These are phyloP conservation scores for Eriocheir sinensis DNA, from an alignment of 1,140 invertebrate genomes.

Conservation along the genomic window DNA sequence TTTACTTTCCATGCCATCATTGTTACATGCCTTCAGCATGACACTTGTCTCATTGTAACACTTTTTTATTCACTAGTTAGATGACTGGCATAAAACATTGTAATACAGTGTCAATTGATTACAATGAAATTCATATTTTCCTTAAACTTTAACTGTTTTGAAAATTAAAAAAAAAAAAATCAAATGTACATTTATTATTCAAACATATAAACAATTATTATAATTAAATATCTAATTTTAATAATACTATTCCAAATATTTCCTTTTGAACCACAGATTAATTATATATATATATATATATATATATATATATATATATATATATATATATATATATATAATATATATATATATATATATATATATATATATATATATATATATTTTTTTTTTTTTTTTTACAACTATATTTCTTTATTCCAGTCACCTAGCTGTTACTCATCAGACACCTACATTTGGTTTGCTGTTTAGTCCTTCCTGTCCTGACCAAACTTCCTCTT, in stretches of 20 bases:
- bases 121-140: neutral
- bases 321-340: neutral
- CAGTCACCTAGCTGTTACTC: conserved; percentile 9
- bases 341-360: neutral
- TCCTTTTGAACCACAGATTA: neutral
- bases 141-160: neutral
- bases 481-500: conserved; percentile 59
- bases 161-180: neutral
- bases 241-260: neutral
- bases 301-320: neutral
- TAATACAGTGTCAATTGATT: neutral
- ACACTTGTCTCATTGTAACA: conserved; percentile 1
- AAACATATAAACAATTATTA: neutral
- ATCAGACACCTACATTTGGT: neutral
- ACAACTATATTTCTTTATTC: neutral
- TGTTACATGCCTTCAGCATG: conserved; percentile 49
- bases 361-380: neutral
- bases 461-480: conserved; percentile 49
- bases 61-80: neutral
- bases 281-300: neutral
- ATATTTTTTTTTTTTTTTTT: neutral
- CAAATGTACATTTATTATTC: neutral
- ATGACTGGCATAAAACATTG: neutral
- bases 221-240: neutral
- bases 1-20: conserved; percentile 66